Base-by-base conservation (phyloP, 2,113 vertebrate genomes). In the Aegithalos caudatus region DNA sequence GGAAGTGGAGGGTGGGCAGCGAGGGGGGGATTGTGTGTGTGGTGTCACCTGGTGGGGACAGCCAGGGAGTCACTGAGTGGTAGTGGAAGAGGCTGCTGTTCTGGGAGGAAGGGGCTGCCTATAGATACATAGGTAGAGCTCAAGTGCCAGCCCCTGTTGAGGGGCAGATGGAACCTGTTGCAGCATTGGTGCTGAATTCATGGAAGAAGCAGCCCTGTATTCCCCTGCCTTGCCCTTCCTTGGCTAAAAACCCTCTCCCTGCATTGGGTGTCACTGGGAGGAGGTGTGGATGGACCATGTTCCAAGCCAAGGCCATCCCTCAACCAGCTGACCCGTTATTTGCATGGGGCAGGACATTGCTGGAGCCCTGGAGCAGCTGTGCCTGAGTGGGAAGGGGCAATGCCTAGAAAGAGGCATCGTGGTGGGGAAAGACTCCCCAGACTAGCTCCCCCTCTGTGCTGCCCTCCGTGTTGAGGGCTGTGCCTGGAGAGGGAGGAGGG, bases 251-350 rank as follows among this genome's bases (percentile, higher is more conserved):
- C 50, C 37, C 24, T 27, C 28, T 9, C 72, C 23, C 12, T 31
- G 31, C 25, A 3, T 28, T 23, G 10, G 15, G 6, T 54, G 78
- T 54, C 21, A 29, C 62, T 17, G 35, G 18, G 31, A 37, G 31
- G 44, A 61, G 37, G 51, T 14, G 45, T 82, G 71, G n/a, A 23
- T 22, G 29, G 65, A 22, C 0, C 1, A 7, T 1, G 7, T 8
- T 62, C 78, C 50, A 48, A 80, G 51, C 23, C 27, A 21, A 50
- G 8, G 22, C 47, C 5, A 1, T 23, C 27, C 56, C 56, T 66
- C 2, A 62, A 18, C 8, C 54, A 40, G 9, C 12, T 4, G 2
- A 3, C 13, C 19, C 0, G 0, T 37, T 10, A 1, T 5, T 17
- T 58, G 45, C 48, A 29, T 18, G 14, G 53, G 29, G 15, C 57